phyloP scores from a whole-genome alignment of 1,140 invertebrate genomes.

The Trigoniulus corallinus region DNA sequence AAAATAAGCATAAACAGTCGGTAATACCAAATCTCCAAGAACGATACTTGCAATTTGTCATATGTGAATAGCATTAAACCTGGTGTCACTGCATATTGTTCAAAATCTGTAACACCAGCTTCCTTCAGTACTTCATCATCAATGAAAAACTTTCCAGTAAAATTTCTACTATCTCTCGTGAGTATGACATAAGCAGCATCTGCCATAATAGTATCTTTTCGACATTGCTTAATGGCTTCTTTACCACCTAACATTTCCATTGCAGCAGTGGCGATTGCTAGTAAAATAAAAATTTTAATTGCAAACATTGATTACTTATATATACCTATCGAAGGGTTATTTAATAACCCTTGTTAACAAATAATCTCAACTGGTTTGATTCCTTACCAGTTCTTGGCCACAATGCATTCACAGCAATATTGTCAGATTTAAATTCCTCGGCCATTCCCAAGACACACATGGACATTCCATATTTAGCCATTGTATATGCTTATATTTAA shows the following conservation, averaged over 20 bases:
- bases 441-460: conserved; percentile 96
- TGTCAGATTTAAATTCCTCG: conserved; percentile 65
- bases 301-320: background rate
- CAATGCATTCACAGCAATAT: conserved; percentile 88
- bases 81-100: conserved; percentile 65
- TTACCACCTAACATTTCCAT: conserved; percentile 71
- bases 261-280: conserved; percentile 86
- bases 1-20: background rate
- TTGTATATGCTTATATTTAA: conserved; percentile 94
- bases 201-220: conserved; percentile 84
- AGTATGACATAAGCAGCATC: conserved; percentile 89
- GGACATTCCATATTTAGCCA: conserved; percentile 98
- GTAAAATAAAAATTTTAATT: conserved; percentile 13
- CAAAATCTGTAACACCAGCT: conserved; percentile 67
- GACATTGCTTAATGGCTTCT: conserved; percentile 35
- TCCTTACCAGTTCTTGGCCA: conserved; percentile 79
- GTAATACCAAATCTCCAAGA: too few relatives aligned
- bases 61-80: too few relatives aligned
- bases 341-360: background rate
- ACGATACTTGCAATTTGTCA: too few relatives aligned
- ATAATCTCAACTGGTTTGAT: conserved; percentile 3
- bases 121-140: conserved; percentile 77
- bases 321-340: background rate
- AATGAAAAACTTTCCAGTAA: conserved; percentile 82
- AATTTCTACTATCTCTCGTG: conserved; percentile 50